Evolutionary conservation across 2,113 vertebrate genomes (phyloP), one percentile per base, ranked within the genome.

Genomic region (Vidua macroura): DNA sequence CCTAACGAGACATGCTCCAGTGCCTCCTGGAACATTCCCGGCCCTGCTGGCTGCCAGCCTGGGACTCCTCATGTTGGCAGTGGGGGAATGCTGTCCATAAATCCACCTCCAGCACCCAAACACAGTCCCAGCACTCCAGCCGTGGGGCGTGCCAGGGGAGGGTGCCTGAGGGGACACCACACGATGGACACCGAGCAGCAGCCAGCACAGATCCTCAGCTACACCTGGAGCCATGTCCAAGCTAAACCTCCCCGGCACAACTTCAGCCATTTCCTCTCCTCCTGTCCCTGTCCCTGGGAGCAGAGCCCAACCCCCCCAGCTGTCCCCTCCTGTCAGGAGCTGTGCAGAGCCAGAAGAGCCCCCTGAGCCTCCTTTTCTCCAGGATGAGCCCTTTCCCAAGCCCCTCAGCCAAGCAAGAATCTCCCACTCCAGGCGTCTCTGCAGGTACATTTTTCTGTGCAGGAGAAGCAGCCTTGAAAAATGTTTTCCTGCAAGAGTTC

Each of bases 201-300:
- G n/a, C 55, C 0, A 1, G 25, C 62, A n/a, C 51, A 11, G 46
- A 24, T 3, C 44, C 82, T 27, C 60, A 7, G 0, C 28, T 5
- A 1, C n/a, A 10, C 2, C 60, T 24, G 41, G 15, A 79, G 58
- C 49, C n/a, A 58, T 10, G n/a, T 2, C 30, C 49, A 1, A 17
- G 10, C 23, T 4, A 5, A 39, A 17, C 41, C 49, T 70, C 5
- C 56, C 56, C 74, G 39, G n/a, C 23, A 1, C 55, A 39, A 0
- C 28, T 1, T 23, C 33, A 15, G 22, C 27, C 6, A 0, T 6
- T 19, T 1, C 46, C 46, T 59, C 53, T 27, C 1, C 1, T 51
- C 52, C 63, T 52, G 44, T 37, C 53, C 83, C 72, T 68, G 44
- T 14, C 11, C 52, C 53, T 35, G 2, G 2, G 2, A 60, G 46